Evolutionary conservation across 2,888 invertebrate species (phyloP).

Genomic region (Sclerodermus sp.): DNA sequence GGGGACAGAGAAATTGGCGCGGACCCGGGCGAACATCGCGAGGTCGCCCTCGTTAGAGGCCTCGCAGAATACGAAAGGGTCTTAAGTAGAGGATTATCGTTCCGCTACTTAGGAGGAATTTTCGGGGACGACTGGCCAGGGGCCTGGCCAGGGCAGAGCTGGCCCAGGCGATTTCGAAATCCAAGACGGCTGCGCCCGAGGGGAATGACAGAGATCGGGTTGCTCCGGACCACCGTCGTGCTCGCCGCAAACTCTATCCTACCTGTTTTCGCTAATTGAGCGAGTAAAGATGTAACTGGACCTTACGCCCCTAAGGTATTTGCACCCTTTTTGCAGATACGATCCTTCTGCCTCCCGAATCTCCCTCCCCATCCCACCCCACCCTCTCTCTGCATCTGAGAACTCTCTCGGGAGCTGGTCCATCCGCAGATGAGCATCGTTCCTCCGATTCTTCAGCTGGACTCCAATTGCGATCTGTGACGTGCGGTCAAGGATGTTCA

Average conservation of each 20-base stretch:
- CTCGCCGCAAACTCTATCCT: conserved; percentile 53
- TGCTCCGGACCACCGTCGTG: conserved; percentile 54
- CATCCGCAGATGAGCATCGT: too few species aligned
- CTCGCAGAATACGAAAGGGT: conserved; percentile 19
- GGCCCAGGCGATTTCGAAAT: conserved; percentile 46
- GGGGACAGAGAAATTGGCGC: too few species aligned
- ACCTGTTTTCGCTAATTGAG: conserved; percentile 58
- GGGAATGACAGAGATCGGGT: conserved; percentile 55
- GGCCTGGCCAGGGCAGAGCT: conserved; percentile 17
- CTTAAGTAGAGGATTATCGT: conserved; percentile 46
- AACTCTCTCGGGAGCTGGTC: too few species aligned
- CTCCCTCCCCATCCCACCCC: not conserved
- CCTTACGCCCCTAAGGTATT: conserved; percentile 54
- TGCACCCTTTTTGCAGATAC: conserved; percentile 49
- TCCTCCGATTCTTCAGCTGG: too few species aligned
- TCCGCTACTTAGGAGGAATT: conserved; percentile 49
- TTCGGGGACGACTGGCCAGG: conserved; percentile 25
- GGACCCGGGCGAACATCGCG: too few species aligned
- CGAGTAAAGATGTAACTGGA: conserved; percentile 58
- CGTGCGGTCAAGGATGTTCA: too few species aligned
- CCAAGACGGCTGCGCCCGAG: conserved; percentile 43
- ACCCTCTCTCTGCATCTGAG: too few species aligned
- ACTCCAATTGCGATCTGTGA: too few species aligned
- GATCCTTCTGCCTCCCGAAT: conserved; percentile 33
- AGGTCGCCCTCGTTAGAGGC: conserved; percentile 11